Evolutionary conservation across 2,888 invertebrate genomes (phyloP).

Genomic region (Baccha elongata): DNA sequence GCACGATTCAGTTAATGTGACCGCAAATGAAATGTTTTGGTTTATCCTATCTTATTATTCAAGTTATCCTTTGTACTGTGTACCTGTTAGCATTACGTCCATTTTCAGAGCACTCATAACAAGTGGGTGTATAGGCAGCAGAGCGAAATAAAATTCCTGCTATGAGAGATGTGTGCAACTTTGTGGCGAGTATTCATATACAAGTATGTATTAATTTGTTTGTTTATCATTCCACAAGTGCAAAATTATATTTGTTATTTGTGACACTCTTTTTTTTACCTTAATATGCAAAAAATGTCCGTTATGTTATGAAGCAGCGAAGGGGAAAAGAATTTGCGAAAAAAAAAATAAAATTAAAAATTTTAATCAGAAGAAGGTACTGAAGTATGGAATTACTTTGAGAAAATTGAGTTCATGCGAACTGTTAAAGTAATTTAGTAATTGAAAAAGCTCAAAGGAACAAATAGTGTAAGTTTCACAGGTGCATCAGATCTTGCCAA

Average conservation of each 20-base stretch:
- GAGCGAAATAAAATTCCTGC: conserved; percentile 65
- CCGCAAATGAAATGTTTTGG: conserved; percentile 68
- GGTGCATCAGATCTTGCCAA: too few relatives aligned
- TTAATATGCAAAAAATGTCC: neutral
- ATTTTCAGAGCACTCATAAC: conserved; percentile 13
- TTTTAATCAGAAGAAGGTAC: too few relatives aligned
- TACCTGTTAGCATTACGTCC: too few relatives aligned
- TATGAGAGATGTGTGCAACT: conserved; percentile 52
- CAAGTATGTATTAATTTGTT: conserved; percentile 48
- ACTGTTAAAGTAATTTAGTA: too few relatives aligned
- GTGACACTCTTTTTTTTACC: neutral
- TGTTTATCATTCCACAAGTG: too few relatives aligned
- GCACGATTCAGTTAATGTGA: conserved; percentile 73
- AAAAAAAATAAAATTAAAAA: neutral
- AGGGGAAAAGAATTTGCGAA: neutral
- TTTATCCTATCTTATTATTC: conserved; percentile 62
- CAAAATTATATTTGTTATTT: conserved; percentile 64
- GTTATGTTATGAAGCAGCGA: neutral
- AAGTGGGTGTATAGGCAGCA: conserved; percentile 29
- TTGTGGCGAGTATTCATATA: conserved; percentile 58
- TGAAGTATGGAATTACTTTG: too few relatives aligned
- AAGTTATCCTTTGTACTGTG: too few relatives aligned
- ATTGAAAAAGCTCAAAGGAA: too few relatives aligned
- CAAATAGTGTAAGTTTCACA: too few relatives aligned
- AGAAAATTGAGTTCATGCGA: too few relatives aligned